Evolutionary conservation across 1,140 invertebrate genomes (phyloP).

Genomic region (Cyphomyrmex costatus): DNA sequence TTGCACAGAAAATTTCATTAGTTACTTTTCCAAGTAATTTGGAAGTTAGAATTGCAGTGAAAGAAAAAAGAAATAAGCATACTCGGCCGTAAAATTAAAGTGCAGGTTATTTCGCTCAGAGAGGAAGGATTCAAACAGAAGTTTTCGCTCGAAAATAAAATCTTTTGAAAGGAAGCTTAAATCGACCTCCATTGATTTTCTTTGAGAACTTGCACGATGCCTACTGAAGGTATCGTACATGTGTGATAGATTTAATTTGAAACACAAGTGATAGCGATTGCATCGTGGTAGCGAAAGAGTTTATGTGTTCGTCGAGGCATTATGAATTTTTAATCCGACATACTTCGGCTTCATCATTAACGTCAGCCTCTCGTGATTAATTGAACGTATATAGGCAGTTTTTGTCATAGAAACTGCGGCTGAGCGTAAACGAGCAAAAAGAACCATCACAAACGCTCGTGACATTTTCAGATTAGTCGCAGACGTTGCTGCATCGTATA

Average conservation of each 20-base stretch:
- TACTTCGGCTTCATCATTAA: slow-evolving; percentile 55
- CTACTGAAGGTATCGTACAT: slow-evolving; percentile 20
- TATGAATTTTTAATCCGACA: slow-evolving; percentile 70
- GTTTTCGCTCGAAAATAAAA: slow-evolving; percentile 40
- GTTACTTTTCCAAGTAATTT: slow-evolving; percentile 39
- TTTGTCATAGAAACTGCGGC: slow-evolving; percentile 37
- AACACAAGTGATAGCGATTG: slow-evolving; percentile 43
- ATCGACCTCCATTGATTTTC: slow-evolving; percentile 37
- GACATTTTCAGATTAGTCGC: slow-evolving; percentile 54
- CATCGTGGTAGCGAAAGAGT: slow-evolving; percentile 45
- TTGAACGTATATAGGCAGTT: slow-evolving; percentile 61
- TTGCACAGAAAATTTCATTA: slow-evolving; percentile 41
- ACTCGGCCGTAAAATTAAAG: slow-evolving; percentile 9
- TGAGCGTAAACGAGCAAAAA: slow-evolving; percentile 48
- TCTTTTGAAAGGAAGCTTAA: slow-evolving; percentile 12
- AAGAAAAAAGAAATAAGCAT: slow-evolving; percentile 14
- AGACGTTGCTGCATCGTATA: slow-evolving; percentile 14
- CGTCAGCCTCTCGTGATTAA: slow-evolving; percentile 69
- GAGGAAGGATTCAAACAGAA: slow-evolving; percentile 13
- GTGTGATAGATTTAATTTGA: slow-evolving; percentile 47
- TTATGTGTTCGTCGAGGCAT: slow-evolving; percentile 52
- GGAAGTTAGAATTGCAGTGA: slow-evolving; percentile 8
- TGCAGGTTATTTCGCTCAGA: background rate
- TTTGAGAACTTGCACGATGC: background rate
- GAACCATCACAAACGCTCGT: slow-evolving; percentile 34